A percentile compares a stretch with the other conserved stretches of the same genome.
Conservation (phyloP, 92 coral and sea anemone genomes). For the Umimayanthus chanpuru region DNA sequence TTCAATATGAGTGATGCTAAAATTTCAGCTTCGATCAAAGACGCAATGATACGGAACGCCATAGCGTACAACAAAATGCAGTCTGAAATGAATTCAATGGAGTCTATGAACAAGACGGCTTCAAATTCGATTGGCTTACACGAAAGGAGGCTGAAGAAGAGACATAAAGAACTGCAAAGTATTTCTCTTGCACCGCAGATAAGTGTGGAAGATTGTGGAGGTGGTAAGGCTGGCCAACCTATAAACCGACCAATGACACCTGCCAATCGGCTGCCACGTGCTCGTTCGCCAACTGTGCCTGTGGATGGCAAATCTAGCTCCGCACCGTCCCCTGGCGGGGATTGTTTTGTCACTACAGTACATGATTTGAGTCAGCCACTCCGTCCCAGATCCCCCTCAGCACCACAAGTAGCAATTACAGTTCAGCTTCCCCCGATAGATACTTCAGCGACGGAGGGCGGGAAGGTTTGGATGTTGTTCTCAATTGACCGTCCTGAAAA, state of each 20-base stretch:
- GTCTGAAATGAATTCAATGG: constrained; percentile 16
- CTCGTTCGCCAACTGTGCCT: neutral
- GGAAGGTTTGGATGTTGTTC: neutral
- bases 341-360: neutral
- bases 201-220: constrained; percentile 1
- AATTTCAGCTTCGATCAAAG: constrained; percentile 1
- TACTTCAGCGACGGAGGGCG: neutral
- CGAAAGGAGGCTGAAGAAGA: neutral
- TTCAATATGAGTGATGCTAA: neutral
- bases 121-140: neutral
- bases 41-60: constrained; percentile 10
- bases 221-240: neutral
- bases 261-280: neutral
- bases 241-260: constrained; percentile 4
- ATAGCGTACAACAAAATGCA: constrained; percentile 11
- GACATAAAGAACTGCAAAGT: neutral
- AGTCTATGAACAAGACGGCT: neutral
- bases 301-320: neutral
- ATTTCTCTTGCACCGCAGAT: neutral
- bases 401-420: neutral
- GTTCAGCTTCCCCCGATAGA: neutral
- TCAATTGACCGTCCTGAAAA: too few species aligned
- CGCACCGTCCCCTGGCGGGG: neutral
- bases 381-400: neutral
- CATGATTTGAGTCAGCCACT: neutral